Evolutionary conservation across 2,888 invertebrate genomes (phyloP).

Genomic region (Hyposoter didymator): DNA sequence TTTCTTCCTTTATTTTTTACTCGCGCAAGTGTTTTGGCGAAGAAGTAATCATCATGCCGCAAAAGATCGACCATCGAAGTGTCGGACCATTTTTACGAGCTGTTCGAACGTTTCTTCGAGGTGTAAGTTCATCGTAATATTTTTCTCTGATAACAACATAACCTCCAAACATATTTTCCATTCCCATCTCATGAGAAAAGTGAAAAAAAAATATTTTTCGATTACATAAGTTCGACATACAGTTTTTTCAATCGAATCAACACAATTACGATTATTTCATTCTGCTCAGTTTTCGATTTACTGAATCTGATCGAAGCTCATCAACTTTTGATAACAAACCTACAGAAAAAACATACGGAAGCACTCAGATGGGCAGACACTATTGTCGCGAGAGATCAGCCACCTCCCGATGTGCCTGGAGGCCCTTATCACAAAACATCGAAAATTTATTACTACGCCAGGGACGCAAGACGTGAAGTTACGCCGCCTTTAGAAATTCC

Average conservation of each 20-base stretch:
- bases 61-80: conserved; percentile 60
- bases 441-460: conserved; percentile 92
- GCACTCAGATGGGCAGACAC: conserved; percentile 89
- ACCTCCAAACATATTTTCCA: background rate
- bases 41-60: conserved; percentile 1
- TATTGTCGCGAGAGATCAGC: conserved; percentile 91
- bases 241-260: background rate
- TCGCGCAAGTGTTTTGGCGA: background rate
- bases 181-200: background rate
- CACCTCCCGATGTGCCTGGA: conserved; percentile 92
- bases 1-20: background rate
- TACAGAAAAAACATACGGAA: conserved; percentile 87
- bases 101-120: conserved; percentile 67
- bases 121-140: conserved; percentile 71
- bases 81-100: conserved; percentile 65
- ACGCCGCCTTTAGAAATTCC: conserved; percentile 88
- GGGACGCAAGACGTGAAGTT: conserved; percentile 94
- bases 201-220: background rate
- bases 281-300: background rate
- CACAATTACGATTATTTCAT: background rate
- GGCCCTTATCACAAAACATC: conserved; percentile 92
- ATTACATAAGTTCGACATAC: conserved; percentile 21
- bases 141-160: background rate
- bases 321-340: conserved; percentile 47
- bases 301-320: background rate